Percentiles rank a stretch among this genome's conserved stretches.
Evolutionary conservation across 2,888 invertebrate genomes (phyloP).

Genomic region (Pristionchus exspectatus): DNA sequence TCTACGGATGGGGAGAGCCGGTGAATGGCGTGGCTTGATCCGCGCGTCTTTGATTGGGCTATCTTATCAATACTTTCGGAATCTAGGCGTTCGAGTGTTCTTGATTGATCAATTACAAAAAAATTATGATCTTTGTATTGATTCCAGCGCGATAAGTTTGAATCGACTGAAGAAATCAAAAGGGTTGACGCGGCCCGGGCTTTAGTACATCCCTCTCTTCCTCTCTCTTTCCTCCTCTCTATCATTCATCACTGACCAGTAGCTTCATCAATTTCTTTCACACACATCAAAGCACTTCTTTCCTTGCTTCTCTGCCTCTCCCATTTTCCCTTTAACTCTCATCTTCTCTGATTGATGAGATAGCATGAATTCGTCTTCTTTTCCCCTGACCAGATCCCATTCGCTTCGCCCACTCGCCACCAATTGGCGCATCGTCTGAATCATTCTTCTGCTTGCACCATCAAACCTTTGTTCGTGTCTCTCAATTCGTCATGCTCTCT

Average conservation of each 20-base stretch:
- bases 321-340: neutral
- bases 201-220: neutral
- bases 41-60: neutral
- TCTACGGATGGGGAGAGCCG: neutral
- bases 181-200: no score
- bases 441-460: neutral
- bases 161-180: neutral
- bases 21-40: neutral
- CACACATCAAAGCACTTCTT: constrained; percentile 13
- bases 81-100: neutral
- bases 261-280: constrained; percentile 35
- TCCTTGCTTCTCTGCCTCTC: constrained; percentile 1
- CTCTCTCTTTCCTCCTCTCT: neutral
- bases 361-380: neutral
- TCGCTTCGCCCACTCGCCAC: neutral
- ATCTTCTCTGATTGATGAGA: neutral
- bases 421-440: neutral
- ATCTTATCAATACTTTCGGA: neutral
- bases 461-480: neutral
- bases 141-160: no score
- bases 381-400: constrained; percentile 19
- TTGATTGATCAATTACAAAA: no score
- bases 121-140: no score
- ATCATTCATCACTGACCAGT: constrained; percentile 23
- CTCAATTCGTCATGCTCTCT: neutral